Evolutionary conservation across 2,888 invertebrate species (phyloP), one percentile per base, ranked within the genome.

Genomic region (Bombylius major): DNA sequence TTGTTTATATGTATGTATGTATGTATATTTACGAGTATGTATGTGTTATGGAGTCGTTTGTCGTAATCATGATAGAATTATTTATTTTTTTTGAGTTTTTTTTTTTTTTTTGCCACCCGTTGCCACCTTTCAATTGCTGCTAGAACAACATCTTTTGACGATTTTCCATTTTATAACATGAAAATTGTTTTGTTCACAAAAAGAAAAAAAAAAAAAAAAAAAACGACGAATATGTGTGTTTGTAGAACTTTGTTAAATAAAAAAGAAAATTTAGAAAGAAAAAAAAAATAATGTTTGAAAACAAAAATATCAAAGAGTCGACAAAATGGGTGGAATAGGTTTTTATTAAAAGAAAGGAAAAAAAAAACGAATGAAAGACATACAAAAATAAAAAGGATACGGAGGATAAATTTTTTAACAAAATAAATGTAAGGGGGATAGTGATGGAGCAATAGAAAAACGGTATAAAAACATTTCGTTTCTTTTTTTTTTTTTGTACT

Each of bases 121-220:
- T 42, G 5, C 39, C 7, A 7, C 39, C 11, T 42, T 42, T 11
- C 7, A 42, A 11, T 42, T 42, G 39, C 39, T 42, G 11, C 39
- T 11, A 42, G 39, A 42, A 42, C 39, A 42, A 55, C 51, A 51
- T 55, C 55, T 55, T 55, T 55, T 55, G 55, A 55, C 48, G 55
- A 55, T 55, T 51, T 55, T 55, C 51, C 51, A 47, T 47, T 55
- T 51, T 36, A 8, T 36, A 23, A 23, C 23, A 23, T 23, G 23
- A 23, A 23, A 23, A 23, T 23, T 23, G 23, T 23, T 23, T 23
- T 23, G 23, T 23, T 23, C n/a, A n/a, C n/a, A n/a, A n/a, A n/a
- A n/a, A n/a, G n/a, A n/a, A n/a, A 23, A 23, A 23, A 23, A 23
- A 23, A 23, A 6, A 36, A 36, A 3, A 36, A 36, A 3, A 8